phyloP scores from a whole-genome alignment of 2,797 vertebrate genomes.

The Oreochromis mossambicus region DNA sequence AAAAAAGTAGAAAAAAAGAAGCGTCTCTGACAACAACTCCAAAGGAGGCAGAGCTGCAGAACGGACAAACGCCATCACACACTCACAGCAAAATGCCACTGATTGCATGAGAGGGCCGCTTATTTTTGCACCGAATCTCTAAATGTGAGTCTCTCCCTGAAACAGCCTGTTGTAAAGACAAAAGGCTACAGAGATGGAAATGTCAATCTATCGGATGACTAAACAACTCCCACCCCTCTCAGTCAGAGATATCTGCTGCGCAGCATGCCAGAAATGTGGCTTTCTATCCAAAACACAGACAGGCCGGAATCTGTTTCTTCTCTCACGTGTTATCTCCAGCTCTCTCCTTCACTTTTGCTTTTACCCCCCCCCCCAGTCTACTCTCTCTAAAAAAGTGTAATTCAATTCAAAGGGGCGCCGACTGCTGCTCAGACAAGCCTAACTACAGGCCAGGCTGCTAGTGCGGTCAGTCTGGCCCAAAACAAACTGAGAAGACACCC shows the following conservation, averaged over 20 bases:
- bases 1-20: not conserved
- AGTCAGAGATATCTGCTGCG: constrained; percentile 1
- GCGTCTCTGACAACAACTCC: constrained; percentile 31
- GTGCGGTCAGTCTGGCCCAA: constrained; percentile 29
- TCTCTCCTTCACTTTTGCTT: not conserved
- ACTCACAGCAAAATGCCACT: constrained; percentile 32
- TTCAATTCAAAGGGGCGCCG: constrained; percentile 16
- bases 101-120: constrained; percentile 37
- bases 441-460: constrained; percentile 53
- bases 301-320: not conserved
- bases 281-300: constrained; percentile 2
- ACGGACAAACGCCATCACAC: not conserved
- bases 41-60: constrained; percentile 19
- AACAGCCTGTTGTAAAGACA: constrained; percentile 32
- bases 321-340: not conserved
- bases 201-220: constrained; percentile 46
- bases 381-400: constrained; percentile 14
- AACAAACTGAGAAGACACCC: constrained; percentile 47
- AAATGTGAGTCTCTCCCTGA: constrained; percentile 8
- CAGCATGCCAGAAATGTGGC: not conserved
- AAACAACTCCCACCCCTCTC: constrained; percentile 30
- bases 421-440: constrained; percentile 27
- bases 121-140: constrained; percentile 43
- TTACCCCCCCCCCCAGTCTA: not conserved
- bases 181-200: constrained; percentile 51